phyloP scores from a whole-genome alignment of 2,888 invertebrate species.

The Phaonia tiefii region DNA sequence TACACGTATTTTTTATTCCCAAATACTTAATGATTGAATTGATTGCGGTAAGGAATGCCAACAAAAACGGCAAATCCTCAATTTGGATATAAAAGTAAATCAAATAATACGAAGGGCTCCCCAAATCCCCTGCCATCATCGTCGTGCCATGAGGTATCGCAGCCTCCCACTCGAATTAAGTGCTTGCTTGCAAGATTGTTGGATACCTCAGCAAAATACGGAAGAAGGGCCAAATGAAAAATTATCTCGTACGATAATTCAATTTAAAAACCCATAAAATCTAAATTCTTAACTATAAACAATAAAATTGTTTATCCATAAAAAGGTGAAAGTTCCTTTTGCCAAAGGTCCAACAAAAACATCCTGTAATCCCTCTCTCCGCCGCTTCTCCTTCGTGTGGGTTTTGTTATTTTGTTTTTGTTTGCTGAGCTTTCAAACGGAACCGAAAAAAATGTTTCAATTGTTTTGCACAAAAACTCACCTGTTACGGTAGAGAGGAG shows the following conservation, averaged over 20 bases:
- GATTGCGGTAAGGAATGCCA: conserved; percentile 44
- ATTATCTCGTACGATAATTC: conserved; percentile 51
- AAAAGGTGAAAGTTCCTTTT: conserved; percentile 26
- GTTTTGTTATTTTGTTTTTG: conserved; percentile 3
- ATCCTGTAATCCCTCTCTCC: no score
- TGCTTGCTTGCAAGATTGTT: no score
- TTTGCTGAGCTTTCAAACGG: conserved; percentile 11
- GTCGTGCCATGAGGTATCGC: not conserved
- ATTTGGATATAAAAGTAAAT: conserved; percentile 16
- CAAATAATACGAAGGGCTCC: conserved; percentile 8
- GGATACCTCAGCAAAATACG: conserved; percentile 19
- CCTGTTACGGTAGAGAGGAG: conserved; percentile 21
- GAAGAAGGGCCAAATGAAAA: conserved; percentile 32
- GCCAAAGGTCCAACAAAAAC: not conserved
- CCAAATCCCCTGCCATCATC: not conserved
- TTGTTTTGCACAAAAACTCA: conserved; percentile 28
- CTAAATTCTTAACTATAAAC: conserved; percentile 37
- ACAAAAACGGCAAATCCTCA: not conserved
- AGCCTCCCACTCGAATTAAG: not conserved
- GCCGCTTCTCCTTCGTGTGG: not conserved
- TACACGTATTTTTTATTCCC: conserved; percentile 43
- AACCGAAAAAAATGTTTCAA: not conserved
- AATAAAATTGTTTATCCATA: conserved; percentile 47
- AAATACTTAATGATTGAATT: conserved; percentile 49
- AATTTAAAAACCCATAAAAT: conserved; percentile 54